Base-by-base conservation (phyloP, 1,140 invertebrate genomes). In the Trichonephila clavipes region DNA sequence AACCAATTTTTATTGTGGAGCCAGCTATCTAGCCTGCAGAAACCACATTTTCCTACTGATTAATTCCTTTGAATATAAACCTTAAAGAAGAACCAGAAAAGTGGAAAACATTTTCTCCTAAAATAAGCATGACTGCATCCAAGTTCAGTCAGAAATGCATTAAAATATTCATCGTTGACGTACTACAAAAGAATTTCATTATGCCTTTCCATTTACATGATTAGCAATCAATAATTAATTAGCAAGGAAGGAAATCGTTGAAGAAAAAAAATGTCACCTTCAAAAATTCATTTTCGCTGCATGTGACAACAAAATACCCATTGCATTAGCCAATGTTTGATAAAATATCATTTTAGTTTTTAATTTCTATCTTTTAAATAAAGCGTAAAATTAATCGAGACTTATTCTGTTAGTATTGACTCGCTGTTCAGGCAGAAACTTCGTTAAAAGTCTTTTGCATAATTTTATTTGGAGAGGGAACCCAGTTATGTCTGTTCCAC, bases 321-420 rank as follows among this genome's bases (percentile, higher is more conserved):
- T n/a, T 58, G 58, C 82, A 51, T 58, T 58, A n/a, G 14, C 19
- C 24, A 5, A 44, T 85, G 28, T 34, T 61, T 28, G 86, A 88
- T 88, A 88, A 88, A 88, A 61, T 83, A 59, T 40, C 34, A 21
- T 62, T 64, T 19, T n/a, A 18, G 34, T 88, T 88, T 89, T 89
- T 89, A 24, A 69, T 51, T 89, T 89, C 62, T 14, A 51, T 28
- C n/a, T 72, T 18, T 90, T 81, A 59, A 90, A 90, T 62, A 90
- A 90, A 90, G 88, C 72, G 72, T 44, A 40, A 81, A 90, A 90
- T 90, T 90, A 90, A 90, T 82, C 19, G 58, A 40, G 19, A 82
- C 24, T 77, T 69, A 58, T 21, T 40, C 28, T 72, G 10, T 81
- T 88, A 7, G 40, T 90, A 90, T 90, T 90, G 88, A 82, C 87